Evolutionary conservation across 1,140 invertebrate species (phyloP).

Genomic region (Drosophila pandora): DNA sequence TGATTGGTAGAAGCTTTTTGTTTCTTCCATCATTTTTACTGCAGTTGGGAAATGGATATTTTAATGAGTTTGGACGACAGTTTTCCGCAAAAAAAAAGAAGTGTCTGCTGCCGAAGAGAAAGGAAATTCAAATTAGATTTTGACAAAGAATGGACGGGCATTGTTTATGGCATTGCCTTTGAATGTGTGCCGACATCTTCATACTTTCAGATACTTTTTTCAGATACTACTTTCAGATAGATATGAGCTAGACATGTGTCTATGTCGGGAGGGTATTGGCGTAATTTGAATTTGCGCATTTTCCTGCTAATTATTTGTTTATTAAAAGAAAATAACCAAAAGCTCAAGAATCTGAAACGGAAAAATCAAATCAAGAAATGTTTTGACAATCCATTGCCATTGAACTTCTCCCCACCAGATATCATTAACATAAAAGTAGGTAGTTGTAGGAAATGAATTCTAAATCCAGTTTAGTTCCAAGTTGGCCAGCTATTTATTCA

Average conservation of each 20-base stretch:
- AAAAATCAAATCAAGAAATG: constrained; percentile 28
- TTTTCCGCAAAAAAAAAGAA: constrained; percentile 11
- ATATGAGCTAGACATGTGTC: constrained; percentile 36
- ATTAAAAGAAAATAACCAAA: constrained; percentile 45
- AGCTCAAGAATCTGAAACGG: constrained; percentile 1
- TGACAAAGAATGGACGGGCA: constrained; percentile 33
- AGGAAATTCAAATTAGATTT: constrained; percentile 38
- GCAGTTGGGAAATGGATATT: constrained; percentile 35
- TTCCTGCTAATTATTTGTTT: constrained; percentile 52
- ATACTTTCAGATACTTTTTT: background rate
- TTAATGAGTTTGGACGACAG: constrained; percentile 50
- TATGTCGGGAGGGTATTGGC: constrained; percentile 11
- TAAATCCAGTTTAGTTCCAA: constrained; percentile 43
- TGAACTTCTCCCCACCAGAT: constrained; percentile 34
- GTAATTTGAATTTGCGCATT: constrained; percentile 51
- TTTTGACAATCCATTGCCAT: constrained; percentile 44
- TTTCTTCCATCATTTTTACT: constrained; percentile 2
- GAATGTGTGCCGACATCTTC: constrained; percentile 37
- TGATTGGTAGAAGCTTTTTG: constrained; percentile 19
- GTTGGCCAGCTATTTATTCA: constrained; percentile 25
- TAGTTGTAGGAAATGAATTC: background rate
- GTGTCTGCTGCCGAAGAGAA: background rate
- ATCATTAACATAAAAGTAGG: constrained; percentile 12
- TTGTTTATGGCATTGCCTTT: constrained; percentile 42
- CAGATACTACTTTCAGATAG: constrained; percentile 9